Evolutionary conservation across 2,888 invertebrate genomes (phyloP).

Genomic region (Lepetodrilus schrolli): DNA sequence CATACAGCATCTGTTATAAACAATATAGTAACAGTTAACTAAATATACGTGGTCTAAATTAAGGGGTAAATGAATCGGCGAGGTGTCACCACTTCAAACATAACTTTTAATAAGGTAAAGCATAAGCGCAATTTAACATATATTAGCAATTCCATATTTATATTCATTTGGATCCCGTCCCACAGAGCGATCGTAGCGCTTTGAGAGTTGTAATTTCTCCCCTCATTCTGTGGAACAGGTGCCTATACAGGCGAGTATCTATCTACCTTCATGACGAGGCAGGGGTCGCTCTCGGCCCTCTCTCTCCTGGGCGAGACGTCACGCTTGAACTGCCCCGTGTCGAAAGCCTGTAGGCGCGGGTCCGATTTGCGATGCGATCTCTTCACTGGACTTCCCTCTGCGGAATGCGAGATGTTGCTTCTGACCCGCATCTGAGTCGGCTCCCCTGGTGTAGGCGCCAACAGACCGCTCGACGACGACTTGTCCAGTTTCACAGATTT

Average conservation of each 20-base stretch:
- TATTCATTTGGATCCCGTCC: not conserved
- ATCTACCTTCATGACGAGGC: conserved; percentile 46
- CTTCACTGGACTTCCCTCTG: not conserved
- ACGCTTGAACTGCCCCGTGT: not conserved
- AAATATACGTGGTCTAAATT: no score
- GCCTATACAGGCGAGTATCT: no score
- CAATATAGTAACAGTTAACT: no score
- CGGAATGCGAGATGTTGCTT: not conserved
- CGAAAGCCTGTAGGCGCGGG: not conserved
- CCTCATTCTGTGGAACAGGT: no score
- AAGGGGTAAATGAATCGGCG: no score
- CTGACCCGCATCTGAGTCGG: no score
- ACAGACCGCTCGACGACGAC: not conserved
- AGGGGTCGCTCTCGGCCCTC: conserved; percentile 54
- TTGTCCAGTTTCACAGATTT: not conserved
- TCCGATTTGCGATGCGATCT: not conserved
- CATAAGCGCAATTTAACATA: no score
- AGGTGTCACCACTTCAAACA: no score
- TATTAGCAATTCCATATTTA: not conserved
- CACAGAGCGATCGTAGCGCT: no score
- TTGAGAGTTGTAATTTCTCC: no score
- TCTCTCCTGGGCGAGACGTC: conserved; percentile 18
- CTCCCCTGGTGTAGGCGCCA: not conserved
- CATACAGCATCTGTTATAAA: no score
- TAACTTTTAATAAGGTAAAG: no score